Evolutionary conservation across 2,888 invertebrate species (phyloP), one percentile per base, ranked within the genome.

Genomic region (Rotaria sp.): DNA sequence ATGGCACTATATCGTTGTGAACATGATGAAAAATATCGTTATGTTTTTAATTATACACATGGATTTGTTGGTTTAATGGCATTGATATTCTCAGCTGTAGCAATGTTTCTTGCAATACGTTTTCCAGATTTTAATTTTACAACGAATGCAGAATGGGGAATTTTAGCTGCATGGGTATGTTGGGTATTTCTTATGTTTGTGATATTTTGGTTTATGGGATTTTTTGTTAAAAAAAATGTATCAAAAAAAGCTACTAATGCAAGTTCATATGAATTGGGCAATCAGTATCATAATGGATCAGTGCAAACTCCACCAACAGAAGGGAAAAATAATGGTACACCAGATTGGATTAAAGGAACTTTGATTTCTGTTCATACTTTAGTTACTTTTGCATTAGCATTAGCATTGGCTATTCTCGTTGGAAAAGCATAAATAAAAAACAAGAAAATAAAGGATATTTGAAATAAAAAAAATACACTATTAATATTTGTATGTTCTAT

Each of bases 31-130:
- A 88, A 88, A 7, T 89, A 89, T 86, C 88, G 90, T 21, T 90
- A 90, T 4, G 88, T 90, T 85, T 90, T 90, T 88, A 91, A 91
- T 89, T 91, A 91, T 91, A 88, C 91, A 86, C 90, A 91, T 88
- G 91, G 91, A 90, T 88, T 90, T 38, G 89, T 91, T 89, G 91
- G 91, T 86, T 24, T 80, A 13, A 26, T 1, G 7, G 35, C 80
- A 45, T n/a, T 80, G 0, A n/a, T 45, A n/a, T n/a, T 80, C 15
- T 80, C 80, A 13, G n/a, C 45, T n/a, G 41, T 45, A 45, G 80
- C 80, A 26, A 80, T 80, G 1, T 80, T 45, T 80, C 4, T 80
- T n/a, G 80, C 45, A 26, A 45, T 80, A 15, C 45, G n/a, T 41
- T 45, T 80, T 5, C 1, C 45, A 24, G 0, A 11, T 13, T 45